phyloP scores from a whole-genome alignment of 2,113 vertebrate genomes.

The Percina caprodes region DNA sequence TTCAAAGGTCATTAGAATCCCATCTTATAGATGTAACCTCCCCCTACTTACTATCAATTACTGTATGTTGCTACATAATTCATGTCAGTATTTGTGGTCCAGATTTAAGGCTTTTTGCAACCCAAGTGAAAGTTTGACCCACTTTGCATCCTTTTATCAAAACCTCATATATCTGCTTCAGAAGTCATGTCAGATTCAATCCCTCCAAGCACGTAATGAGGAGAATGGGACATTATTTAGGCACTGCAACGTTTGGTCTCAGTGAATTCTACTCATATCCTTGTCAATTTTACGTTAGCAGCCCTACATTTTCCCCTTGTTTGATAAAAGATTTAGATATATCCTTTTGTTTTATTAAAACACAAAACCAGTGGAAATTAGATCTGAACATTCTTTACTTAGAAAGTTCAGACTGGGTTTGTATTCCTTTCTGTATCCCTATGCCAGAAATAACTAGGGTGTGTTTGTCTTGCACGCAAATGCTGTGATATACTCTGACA shows the following conservation, averaged over 20 bases:
- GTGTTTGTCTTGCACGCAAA: neutral
- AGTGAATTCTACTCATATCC: conserved; percentile 12
- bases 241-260: conserved; percentile 12
- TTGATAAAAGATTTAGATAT: conserved; percentile 27
- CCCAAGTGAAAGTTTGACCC: conserved; percentile 50
- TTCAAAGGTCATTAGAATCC: too few relatives aligned
- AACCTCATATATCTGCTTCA: conserved; percentile 37
- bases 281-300: conserved; percentile 6
- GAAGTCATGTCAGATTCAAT: conserved; percentile 49
- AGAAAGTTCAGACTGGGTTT: conserved; percentile 13
- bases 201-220: conserved; percentile 1
- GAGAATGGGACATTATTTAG: conserved; percentile 11
- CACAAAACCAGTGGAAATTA: conserved; percentile 20
- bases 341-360: conserved; percentile 52
- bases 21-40: neutral
- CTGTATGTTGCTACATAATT: conserved; percentile 12
- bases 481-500: neutral
- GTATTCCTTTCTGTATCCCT: neutral
- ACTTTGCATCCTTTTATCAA: conserved; percentile 59
- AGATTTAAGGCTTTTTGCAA: conserved; percentile 14
- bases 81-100: neutral
- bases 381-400: conserved; percentile 27
- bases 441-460: neutral
- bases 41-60: conserved; percentile 14
- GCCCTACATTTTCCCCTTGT: neutral